These are phyloP conservation scores for Carcharodon carcharias DNA, from an alignment of 2,797 vertebrate genomes.

Conservation along the genomic window DNA sequence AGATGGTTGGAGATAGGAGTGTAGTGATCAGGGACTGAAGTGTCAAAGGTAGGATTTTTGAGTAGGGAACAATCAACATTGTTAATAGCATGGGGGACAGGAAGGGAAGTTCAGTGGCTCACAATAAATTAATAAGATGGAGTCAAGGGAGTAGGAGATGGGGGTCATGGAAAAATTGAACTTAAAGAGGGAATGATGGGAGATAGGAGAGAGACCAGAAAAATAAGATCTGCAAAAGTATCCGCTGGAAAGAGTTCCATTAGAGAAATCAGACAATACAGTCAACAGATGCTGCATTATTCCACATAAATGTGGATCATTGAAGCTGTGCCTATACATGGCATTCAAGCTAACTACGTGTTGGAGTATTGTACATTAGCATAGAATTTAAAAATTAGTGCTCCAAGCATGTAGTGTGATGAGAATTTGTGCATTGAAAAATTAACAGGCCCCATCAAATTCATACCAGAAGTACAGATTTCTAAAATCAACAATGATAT, in stretches of 20 bases:
- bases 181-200: too few relatives aligned
- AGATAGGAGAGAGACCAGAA: too few relatives aligned
- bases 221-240: too few relatives aligned
- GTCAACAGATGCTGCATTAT: too few relatives aligned
- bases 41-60: background rate
- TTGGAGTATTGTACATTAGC: background rate
- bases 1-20: background rate
- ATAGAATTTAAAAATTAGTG: background rate
- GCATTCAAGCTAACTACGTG: background rate
- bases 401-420: background rate
- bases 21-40: background rate
- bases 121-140: too few relatives aligned
- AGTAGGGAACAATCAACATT: too few relatives aligned
- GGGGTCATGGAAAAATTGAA: too few relatives aligned
- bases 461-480: background rate
- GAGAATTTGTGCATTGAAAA: background rate
- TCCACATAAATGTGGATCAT: background rate
- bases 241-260: too few relatives aligned
- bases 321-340: background rate
- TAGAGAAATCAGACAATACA: too few relatives aligned
- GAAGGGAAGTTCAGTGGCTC: too few relatives aligned
- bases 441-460: background rate
- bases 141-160: too few relatives aligned
- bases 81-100: too few relatives aligned
- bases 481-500: background rate